Base-by-base conservation (phyloP, 2,888 invertebrate species). In the Odontocerum albicorne region DNA sequence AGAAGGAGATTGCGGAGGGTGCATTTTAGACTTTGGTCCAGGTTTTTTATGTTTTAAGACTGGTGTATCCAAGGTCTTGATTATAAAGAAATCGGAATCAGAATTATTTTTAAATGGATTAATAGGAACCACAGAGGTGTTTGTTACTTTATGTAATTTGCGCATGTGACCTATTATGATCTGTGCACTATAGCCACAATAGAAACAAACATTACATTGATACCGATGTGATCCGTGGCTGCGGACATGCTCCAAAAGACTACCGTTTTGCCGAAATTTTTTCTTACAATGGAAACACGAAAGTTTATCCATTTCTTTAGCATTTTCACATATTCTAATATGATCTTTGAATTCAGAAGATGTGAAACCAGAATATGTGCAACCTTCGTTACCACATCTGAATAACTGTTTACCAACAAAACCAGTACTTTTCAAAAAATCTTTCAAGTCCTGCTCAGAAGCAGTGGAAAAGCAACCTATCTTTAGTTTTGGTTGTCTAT, bases 181-280 rank as follows among this genome's bases (percentile, higher is more conserved):
- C 0, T 17, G 7, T 4, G 16, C 7, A 7, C 45, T 31, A 21
- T 42, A 19, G 3, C 33, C 33, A 3, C 7, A 27, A 17, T 13
- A 16, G 6, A 72, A 67, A 64, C 88, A 88, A 19, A 84, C 44
- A 3, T 80, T 77, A 64, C 88, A 88, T 7, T 75, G 72, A 58
- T 79, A 84, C 7, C 81, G 71, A 61, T 80, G 75, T 0, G 75
- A 67, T 0, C 83, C 83, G 59, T 88, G 88, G 2, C 70, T 66
- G 59, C 76, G 77, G 12, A 87, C 67, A 64, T 88, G 87, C 4
- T 81, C 78, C 8, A 80, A 63, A 15, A 85, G 68, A 32, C 72
- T 71, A 1, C 68, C 65, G 1, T 69, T 62, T 38, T 70, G 73
- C 54, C 74, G 72, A 43, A 80, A 74, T 4, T 64, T 62, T 60